These are phyloP conservation scores for Drosophila orosa DNA, from an alignment of 1,140 invertebrate species.

Conservation along the genomic window DNA sequence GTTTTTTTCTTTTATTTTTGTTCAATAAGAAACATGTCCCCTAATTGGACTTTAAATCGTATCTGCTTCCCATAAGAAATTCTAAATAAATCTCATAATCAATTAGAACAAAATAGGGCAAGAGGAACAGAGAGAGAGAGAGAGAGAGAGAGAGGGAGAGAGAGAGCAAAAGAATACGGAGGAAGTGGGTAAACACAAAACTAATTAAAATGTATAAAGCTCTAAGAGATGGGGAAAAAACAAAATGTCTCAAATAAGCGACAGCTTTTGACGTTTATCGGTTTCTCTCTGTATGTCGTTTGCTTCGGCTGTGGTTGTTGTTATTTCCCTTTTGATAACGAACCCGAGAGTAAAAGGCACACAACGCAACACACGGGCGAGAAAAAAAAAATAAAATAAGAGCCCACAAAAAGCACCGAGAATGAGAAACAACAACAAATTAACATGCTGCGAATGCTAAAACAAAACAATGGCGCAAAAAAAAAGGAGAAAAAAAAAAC, in stretches of 20 bases:
- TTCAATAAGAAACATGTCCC: not conserved
- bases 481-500: conserved; percentile 36
- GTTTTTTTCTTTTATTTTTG: not conserved
- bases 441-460: conserved; percentile 45
- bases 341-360: conserved; percentile 33
- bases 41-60: conserved; percentile 28
- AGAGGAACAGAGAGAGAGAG: not conserved
- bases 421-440: conserved; percentile 41
- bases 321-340: conserved; percentile 50
- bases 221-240: conserved; percentile 13
- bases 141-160: not conserved
- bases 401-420: conserved; percentile 7
- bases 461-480: conserved; percentile 48
- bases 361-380: not conserved
- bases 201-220: conserved; percentile 36
- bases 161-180: not conserved
- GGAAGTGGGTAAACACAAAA: conserved; percentile 18
- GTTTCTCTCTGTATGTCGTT: conserved; percentile 19
- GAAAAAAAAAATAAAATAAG: conserved; percentile 31
- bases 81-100: conserved; percentile 19
- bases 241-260: conserved; percentile 36
- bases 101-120: conserved; percentile 7
- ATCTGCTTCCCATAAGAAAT: conserved; percentile 6
- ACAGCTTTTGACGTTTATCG: conserved; percentile 47
- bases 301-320: conserved; percentile 31